phyloP scores from a whole-genome alignment of 2,113 vertebrate genomes.

The Alces alces region DNA sequence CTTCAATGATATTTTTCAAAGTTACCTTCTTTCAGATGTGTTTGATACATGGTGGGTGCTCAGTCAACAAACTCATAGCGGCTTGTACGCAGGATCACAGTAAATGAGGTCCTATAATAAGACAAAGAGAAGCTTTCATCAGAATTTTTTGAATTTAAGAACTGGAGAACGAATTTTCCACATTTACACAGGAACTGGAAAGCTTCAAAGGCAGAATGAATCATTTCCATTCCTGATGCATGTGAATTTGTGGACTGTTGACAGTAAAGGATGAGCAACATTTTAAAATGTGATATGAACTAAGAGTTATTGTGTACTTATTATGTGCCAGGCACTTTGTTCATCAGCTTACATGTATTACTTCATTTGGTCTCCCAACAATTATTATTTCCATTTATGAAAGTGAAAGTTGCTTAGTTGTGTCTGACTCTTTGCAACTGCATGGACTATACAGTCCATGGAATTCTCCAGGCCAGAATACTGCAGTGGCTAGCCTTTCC shows the following conservation, averaged over 20 bases:
- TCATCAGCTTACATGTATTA: background rate
- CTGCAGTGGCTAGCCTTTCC: background rate
- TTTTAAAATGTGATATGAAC: background rate
- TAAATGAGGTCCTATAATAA: background rate
- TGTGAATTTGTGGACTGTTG: background rate
- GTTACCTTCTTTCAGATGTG: background rate
- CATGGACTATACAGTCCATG: background rate
- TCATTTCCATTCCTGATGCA: background rate
- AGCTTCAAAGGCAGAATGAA: background rate
- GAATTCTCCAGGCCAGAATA: background rate
- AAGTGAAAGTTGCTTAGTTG: background rate
- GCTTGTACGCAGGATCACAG: background rate
- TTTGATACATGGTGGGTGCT: background rate
- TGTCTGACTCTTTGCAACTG: background rate
- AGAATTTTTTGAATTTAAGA: conserved; percentile 6
- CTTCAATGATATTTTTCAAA: background rate
- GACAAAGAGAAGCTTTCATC: background rate
- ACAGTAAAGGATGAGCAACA: background rate
- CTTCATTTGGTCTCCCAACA: background rate
- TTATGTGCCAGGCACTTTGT: background rate
- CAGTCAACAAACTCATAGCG: background rate
- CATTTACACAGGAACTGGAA: background rate
- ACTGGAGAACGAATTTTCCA: background rate
- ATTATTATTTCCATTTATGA: background rate
- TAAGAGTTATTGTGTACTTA: background rate